These are phyloP conservation scores for Odontesthes bonariensis DNA, from an alignment of 2,113 vertebrate species.

Conservation along the genomic window DNA sequence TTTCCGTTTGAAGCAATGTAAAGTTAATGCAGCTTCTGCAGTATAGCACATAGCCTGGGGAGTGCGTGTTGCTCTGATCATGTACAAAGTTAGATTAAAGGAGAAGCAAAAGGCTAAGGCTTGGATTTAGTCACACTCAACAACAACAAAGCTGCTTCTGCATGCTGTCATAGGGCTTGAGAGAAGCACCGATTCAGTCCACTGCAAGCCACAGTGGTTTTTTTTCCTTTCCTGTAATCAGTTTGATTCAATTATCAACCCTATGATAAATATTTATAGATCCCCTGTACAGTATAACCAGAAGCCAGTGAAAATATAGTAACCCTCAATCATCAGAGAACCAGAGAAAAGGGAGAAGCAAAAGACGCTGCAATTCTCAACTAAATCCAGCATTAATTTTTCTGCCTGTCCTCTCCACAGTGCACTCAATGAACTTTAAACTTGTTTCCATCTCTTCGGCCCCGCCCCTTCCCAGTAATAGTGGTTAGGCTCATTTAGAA, in stretches of 20 bases:
- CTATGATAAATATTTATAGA: constrained; percentile 58
- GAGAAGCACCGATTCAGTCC: constrained; percentile 28
- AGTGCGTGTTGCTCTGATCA: constrained; percentile 60
- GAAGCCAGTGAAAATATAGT: constrained; percentile 32
- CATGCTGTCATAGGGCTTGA: constrained; percentile 20
- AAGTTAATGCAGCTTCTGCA: constrained; percentile 56
- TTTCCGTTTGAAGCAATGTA: constrained; percentile 70
- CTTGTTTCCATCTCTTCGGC: constrained; percentile 3
- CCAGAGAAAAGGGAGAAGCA: not conserved
- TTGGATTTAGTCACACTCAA: constrained; percentile 55
- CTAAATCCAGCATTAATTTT: constrained; percentile 20
- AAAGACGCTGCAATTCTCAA: constrained; percentile 12
- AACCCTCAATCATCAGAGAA: constrained; percentile 20
- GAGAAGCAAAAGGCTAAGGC: constrained; percentile 47
- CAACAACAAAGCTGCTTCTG: constrained; percentile 54
- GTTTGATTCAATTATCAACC: constrained; percentile 53
- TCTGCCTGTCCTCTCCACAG: not conserved
- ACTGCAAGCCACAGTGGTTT: constrained; percentile 12
- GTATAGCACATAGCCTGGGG: constrained; percentile 52
- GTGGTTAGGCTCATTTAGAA: constrained; percentile 48
- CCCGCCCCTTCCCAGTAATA: constrained; percentile 4
- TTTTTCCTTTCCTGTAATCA: constrained; percentile 32
- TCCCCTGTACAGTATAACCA: constrained; percentile 26
- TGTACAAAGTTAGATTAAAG: constrained; percentile 69
- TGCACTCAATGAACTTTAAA: constrained; percentile 60